A percentile compares a stretch with the other conserved stretches of the same genome.
Evolutionary conservation across 2,113 vertebrate genomes (phyloP).

Genomic region (Elaphurus davidianus): DNA sequence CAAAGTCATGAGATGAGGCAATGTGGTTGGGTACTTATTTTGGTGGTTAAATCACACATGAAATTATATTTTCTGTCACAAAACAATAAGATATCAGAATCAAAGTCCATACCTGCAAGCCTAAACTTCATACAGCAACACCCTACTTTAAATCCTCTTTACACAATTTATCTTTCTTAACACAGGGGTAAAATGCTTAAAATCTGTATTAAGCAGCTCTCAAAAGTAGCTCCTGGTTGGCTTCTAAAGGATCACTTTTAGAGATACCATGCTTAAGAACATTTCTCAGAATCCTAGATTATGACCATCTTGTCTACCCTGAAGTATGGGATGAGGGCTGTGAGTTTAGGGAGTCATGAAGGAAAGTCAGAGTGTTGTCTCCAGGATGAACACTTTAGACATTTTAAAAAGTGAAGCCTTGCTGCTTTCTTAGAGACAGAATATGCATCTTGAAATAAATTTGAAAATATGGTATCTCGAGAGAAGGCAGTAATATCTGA

Average conservation of each 20-base stretch:
- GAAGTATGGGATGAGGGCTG: neutral
- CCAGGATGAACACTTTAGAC: neutral
- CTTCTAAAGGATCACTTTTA: constrained; percentile 11
- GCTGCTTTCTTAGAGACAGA: constrained; percentile 3
- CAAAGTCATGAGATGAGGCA: neutral
- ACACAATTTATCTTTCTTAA: constrained; percentile 37
- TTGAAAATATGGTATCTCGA: neutral
- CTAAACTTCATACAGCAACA: neutral
- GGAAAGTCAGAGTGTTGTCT: neutral
- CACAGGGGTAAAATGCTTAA: neutral
- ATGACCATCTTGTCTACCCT: neutral
- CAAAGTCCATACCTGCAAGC: neutral
- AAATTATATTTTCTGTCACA: constrained; percentile 13
- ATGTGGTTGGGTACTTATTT: neutral
- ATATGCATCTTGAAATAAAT: constrained; percentile 3
- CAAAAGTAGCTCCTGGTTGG: neutral
- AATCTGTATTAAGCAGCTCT: neutral
- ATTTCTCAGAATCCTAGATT: constrained; percentile 21
- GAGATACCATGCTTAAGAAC: neutral
- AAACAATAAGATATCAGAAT: neutral
- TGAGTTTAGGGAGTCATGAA: neutral
- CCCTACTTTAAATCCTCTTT: neutral
- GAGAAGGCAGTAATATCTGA: neutral
- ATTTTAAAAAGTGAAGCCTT: neutral
- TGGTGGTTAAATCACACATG: neutral